Evolutionary conservation across 2,797 vertebrate species (phyloP).

Genomic region (Sebastes vulpes): DNA sequence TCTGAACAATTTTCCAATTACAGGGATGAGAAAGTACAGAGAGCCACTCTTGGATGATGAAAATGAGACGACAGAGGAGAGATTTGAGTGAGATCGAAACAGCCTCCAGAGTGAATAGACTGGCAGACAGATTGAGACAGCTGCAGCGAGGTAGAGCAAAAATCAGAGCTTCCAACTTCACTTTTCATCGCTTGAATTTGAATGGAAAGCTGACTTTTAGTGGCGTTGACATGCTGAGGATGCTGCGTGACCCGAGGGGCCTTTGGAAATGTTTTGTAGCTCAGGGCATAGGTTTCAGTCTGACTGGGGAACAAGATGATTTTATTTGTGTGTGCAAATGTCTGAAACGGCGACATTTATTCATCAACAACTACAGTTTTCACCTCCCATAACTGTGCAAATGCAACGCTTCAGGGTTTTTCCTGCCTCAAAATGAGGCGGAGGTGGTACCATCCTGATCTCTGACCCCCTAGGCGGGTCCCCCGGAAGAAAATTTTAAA

Average conservation of each 20-base stretch:
- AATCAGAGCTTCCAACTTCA: not conserved
- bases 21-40: slow-evolving; percentile 33
- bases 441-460: no score
- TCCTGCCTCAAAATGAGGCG: no score
- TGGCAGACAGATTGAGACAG: slow-evolving; percentile 3
- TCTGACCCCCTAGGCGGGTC: no score
- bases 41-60: slow-evolving; percentile 22
- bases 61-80: slow-evolving; percentile 28
- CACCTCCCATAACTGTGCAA: not conserved
- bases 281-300: not conserved
- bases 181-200: slow-evolving; percentile 5
- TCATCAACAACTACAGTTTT: not conserved
- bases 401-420: not conserved
- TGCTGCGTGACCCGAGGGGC: slow-evolving; percentile 6
- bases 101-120: not conserved
- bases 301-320: not conserved
- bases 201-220: slow-evolving; percentile 21
- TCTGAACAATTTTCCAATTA: slow-evolving; percentile 53
- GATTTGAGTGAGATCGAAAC: slow-evolving; percentile 16
- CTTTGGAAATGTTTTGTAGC: not conserved
- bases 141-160: not conserved
- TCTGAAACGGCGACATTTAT: slow-evolving; percentile 14
- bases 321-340: not conserved
- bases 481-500: no score
- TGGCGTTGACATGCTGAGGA: not conserved